Conservation (phyloP, 2,797 vertebrate species). For the Hephaestus fuliginosus region DNA sequence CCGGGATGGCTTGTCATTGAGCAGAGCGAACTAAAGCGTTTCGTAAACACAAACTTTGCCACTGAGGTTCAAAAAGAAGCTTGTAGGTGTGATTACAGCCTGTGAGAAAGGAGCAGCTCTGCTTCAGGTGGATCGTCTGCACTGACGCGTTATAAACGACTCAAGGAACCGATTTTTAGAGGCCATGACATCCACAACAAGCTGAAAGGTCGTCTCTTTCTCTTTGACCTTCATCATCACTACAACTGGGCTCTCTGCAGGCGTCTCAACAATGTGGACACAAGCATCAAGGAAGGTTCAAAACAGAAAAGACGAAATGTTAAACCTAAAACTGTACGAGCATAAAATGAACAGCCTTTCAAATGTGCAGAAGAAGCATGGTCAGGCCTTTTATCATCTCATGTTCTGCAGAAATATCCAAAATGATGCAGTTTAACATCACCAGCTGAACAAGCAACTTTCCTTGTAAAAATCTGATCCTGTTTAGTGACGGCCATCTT, state of each 20-base stretch:
- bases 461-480: not conserved
- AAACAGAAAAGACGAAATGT: not conserved
- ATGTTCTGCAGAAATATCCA: no score
- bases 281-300: not conserved
- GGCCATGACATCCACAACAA: not conserved
- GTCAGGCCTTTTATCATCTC: no score
- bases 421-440: no score
- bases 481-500: not conserved
- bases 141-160: not conserved
- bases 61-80: not conserved
- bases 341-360: no score
- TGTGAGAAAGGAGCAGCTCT: not conserved
- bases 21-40: not conserved
- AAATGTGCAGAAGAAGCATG: no score
- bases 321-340: no score
- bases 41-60: conserved; percentile 29
- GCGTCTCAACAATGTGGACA: not conserved
- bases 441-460: no score
- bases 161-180: not conserved
- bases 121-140: not conserved
- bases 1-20: conserved; percentile 26
- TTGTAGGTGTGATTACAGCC: conserved; percentile 41
- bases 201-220: not conserved
- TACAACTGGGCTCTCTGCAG: not conserved
- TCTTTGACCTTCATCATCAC: not conserved